Conservation (phyloP, 2,113 vertebrate species). For the Candoia aspera region DNA sequence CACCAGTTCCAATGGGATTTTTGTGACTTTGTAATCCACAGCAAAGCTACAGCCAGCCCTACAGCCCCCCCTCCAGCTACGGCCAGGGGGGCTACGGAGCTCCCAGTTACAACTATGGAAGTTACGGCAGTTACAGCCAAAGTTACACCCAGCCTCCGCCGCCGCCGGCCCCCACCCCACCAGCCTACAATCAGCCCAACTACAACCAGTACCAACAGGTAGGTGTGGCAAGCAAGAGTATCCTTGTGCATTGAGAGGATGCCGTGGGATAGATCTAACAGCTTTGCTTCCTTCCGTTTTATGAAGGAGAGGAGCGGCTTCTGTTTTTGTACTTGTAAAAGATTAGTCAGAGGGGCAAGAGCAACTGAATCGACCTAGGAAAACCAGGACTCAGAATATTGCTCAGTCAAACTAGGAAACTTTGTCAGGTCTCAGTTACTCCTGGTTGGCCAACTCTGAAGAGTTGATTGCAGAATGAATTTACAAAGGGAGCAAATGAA, state of each 20-base stretch:
- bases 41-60: slow-evolving; percentile 57
- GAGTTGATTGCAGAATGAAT: too few species aligned
- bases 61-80: slow-evolving; percentile 76
- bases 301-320: too few species aligned
- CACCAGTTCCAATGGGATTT: too few species aligned
- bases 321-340: neutral
- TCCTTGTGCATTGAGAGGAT: neutral
- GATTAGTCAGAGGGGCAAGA: too few species aligned
- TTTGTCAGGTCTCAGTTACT: too few species aligned
- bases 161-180: slow-evolving; percentile 60
- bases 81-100: slow-evolving; percentile 73
- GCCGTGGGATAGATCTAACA: too few species aligned
- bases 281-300: too few species aligned
- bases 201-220: slow-evolving; percentile 93
- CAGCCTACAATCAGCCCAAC: slow-evolving; percentile 78
- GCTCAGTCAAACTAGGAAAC: too few species aligned
- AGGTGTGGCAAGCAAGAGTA: neutral
- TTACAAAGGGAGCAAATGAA: neutral
- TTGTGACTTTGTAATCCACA: slow-evolving; percentile 44
- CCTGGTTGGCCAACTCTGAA: too few species aligned
- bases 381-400: neutral
- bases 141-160: slow-evolving; percentile 82
- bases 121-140: slow-evolving; percentile 84
- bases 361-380: neutral
- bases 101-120: slow-evolving; percentile 79